Base-by-base conservation (phyloP, 1,140 invertebrate genomes). In the Micrasema minimum region DNA sequence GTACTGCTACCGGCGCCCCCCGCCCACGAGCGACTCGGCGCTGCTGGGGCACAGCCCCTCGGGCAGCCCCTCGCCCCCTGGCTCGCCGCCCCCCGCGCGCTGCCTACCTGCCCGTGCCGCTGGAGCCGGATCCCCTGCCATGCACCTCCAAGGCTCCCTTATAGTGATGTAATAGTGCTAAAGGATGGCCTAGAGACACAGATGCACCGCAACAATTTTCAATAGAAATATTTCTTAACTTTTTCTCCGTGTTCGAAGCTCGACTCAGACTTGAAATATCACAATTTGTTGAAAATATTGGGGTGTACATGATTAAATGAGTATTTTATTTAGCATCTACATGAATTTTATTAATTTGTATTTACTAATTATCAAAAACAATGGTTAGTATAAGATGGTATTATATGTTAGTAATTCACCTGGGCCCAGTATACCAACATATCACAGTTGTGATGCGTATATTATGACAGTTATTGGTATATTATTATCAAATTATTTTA, bases 111-210 rank as follows among this genome's bases (percentile, higher is more conserved):
- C 69, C 41, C 70, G 66, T 75, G 6, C 73, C 73, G 31, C 65
- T 69, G 2, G 69, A 75, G 55, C 69, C 73, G 12, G 73, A 75
- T 26, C 73, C 73, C 11, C 45, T 75, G 35, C 73, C 73, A 2
- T 71, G 73, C 59, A 69, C 55, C 48, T 75, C 73, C 10, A 75
- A 71, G 67, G 66, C 73, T 14, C 73, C 73, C 16, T 75, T 75
- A 75, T 75, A 75, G 73, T 75, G 73, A 70, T 69, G 26, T 31
- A 31, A 31, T 7, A 2, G 26, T 7, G 26, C 26, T 2, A 31
- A 2, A 7, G 26, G 22, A 26, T 31, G 43, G 0, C 10, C 11
- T 2, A 16, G 59, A 64, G 41, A 64, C 59, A 64, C 59, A 64
- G 59, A 46, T 46, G 22, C 35, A 18, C 31, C 12, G 26, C 26